phyloP scores from a whole-genome alignment of 1,140 invertebrate species.

The Acromyrmex charruanus region DNA sequence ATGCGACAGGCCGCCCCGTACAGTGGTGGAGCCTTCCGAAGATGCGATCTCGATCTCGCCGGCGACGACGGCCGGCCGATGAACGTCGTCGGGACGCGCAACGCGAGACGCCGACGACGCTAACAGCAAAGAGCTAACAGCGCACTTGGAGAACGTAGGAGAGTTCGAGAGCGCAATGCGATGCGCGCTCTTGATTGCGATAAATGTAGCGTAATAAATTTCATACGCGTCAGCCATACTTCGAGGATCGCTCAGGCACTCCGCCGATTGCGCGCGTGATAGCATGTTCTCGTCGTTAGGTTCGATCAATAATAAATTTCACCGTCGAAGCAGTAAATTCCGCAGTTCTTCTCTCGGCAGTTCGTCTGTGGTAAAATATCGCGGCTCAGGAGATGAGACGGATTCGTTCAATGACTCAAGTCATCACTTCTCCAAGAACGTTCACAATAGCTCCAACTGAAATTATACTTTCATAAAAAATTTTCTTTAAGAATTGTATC shows the following conservation, averaged over 20 bases:
- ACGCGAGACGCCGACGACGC: slow-evolving; percentile 22
- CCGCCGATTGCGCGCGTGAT: slow-evolving; percentile 53
- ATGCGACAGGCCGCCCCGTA: slow-evolving; percentile 22
- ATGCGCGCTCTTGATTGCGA: slow-evolving; percentile 61
- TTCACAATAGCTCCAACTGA: not conserved
- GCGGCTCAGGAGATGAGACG: not conserved
- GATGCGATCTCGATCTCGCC: slow-evolving; percentile 53
- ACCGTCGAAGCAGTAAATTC: slow-evolving; percentile 42
- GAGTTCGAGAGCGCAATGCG: not conserved
- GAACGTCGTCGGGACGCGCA: slow-evolving; percentile 34
- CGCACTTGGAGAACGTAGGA: not conserved
- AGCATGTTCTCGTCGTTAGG: slow-evolving; percentile 57
- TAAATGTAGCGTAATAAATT: slow-evolving; percentile 65
- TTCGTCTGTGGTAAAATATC: slow-evolving; percentile 22
- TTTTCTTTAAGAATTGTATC: not conserved
- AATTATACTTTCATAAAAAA: not conserved
- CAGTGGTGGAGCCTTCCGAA: not conserved
- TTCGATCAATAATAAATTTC: slow-evolving; percentile 64
- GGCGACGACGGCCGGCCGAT: not conserved
- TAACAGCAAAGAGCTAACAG: not conserved
- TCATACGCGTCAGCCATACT: slow-evolving; percentile 58
- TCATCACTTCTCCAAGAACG: not conserved
- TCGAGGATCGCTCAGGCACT: slow-evolving; percentile 45
- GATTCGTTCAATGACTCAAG: not conserved
- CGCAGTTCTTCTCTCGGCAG: slow-evolving; percentile 20